Conservation (phyloP, 2,113 vertebrate genomes). For the Rhea pennata region DNA sequence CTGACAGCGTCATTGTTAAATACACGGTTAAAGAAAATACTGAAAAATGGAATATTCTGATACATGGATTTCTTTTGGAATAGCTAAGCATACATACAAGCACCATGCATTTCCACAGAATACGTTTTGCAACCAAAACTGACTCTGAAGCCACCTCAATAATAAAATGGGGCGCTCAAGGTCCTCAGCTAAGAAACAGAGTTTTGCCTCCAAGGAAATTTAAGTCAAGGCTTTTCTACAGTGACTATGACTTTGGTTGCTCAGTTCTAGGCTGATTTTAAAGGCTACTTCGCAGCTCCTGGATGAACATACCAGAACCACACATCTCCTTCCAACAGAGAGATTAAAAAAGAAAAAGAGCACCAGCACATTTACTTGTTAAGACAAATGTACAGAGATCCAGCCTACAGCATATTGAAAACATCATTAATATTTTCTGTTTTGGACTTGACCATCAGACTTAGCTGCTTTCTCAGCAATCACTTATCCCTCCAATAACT, state of each 20-base stretch:
- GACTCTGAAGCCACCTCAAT: background rate
- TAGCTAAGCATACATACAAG: no score
- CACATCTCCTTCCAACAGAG: background rate
- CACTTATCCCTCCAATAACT: background rate
- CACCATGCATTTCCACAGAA: background rate
- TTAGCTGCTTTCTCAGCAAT: background rate
- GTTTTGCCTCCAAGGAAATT: slow-evolving; percentile 27
- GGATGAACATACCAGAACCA: background rate
- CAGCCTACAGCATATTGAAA: background rate
- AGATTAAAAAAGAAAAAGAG: no score
- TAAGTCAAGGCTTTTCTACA: background rate
- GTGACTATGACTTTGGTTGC: background rate
- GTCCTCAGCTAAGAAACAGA: background rate
- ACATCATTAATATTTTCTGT: background rate
- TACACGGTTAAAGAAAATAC: background rate
- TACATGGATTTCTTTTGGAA: no score
- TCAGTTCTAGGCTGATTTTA: background rate
- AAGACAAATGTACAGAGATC: background rate
- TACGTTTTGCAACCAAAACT: background rate
- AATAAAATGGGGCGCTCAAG: background rate
- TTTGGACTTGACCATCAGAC: background rate
- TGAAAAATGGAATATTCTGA: no score
- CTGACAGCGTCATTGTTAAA: background rate
- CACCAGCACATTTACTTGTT: background rate
- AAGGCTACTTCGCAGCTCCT: background rate